Conservation (phyloP, 2,113 vertebrate genomes). For the Bubalus kerabau region DNA sequence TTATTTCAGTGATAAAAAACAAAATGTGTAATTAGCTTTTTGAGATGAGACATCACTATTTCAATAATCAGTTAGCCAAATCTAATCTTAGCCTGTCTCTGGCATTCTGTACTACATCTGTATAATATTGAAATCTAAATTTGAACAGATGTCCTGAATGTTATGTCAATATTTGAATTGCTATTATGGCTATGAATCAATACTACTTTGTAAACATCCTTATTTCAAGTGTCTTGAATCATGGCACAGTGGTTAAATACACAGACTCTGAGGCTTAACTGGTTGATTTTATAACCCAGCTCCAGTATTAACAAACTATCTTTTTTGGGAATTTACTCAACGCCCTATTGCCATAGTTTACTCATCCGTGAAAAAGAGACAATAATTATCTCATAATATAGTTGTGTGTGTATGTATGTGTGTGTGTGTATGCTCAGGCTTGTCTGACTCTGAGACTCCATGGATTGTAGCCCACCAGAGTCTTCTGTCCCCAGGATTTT, state of each 20-base stretch:
- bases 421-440: neutral
- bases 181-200: neutral
- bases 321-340: neutral
- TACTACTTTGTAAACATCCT: constrained; percentile 47
- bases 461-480: neutral
- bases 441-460: neutral
- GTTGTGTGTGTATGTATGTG: neutral
- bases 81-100: neutral
- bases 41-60: neutral
- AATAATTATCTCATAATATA: neutral
- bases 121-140: neutral
- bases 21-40: neutral
- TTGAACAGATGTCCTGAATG: constrained; percentile 23
- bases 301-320: neutral
- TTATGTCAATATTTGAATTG: constrained; percentile 49
- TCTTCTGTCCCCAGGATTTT: neutral
- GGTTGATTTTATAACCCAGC: neutral
- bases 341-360: neutral
- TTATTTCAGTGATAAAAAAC: constrained; percentile 1
- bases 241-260: neutral
- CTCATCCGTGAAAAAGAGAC: neutral
- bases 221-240: constrained; percentile 39
- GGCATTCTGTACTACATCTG: neutral
- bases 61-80: neutral
- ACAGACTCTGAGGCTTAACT: neutral